Base-by-base conservation (phyloP, 2,888 invertebrate genomes). In the Unio delphinus region DNA sequence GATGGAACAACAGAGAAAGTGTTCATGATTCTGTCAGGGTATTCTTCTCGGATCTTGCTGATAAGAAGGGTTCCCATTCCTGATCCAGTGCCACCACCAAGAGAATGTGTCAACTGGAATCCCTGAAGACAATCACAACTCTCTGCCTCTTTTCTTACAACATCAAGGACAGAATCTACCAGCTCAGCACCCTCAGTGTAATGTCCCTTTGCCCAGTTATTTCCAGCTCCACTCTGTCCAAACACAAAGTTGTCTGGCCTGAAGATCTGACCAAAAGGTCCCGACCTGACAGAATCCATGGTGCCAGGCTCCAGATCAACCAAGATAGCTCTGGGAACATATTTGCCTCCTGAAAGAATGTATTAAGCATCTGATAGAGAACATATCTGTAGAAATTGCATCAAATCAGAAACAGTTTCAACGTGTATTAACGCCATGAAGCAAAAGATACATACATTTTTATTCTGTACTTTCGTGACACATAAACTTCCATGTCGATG, bases 301-400 rank as follows among this genome's bases (percentile, higher is more conserved):
- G 97, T 97, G 83, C 97, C 97, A 65, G 97, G 97, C 91, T 97
- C 97, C 88, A 97, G 91, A 89, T 98, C 97, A 77, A 98, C 95
- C 75, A 97, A 93, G 89, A 97, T 94, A 85, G 97, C 96, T 81
- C 97, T 93, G 28, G 97, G 97, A 74, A 97, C 97, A 91, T 96
- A 97, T 91, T 96, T 97, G 84, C 95, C 96, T 65, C 84, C 83
- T 78, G 68, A 8, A 75, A 69, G 55, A 34, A 17, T 45, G 45
- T 11, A 45, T 11, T 11, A 45, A 45, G 11, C 45, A 45, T 45
- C 11, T 45, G 11, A 45, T 45, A 45, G 11, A 45, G 11, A 11
- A 45, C 11, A 45, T 3, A 11, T 45, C 1, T 1, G 45, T 45
- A 45, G 45, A 2, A 11, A 45, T 45, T 45, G 45, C 11, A 45